Base-by-base conservation (phyloP, 2,797 vertebrate species). In the Coranthus polyacanthus region DNA sequence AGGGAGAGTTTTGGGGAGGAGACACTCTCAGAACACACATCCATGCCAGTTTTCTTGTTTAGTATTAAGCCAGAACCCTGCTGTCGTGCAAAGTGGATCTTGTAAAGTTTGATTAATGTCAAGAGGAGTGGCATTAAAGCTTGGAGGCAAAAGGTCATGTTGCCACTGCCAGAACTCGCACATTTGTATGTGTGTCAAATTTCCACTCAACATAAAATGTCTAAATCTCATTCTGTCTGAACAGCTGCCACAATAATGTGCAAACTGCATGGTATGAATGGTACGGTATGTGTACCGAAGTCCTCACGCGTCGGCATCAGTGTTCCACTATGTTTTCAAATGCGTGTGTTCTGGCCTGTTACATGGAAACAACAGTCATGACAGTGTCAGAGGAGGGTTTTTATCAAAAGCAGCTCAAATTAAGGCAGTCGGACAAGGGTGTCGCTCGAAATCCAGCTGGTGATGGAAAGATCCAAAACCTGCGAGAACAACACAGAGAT, bases 401-500 rank as follows among this genome's bases (percentile, higher is more conserved):
- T 85, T 66, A 86, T 86, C 81, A 86, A 81, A 80, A 71, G 75
- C 62, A 63, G 69, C 63, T 75, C 76, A 82, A 53, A 75, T 22
- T 46, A 54, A 78, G 63, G 38, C 51, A 75, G 55, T 44, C 17
- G 16, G 59, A 71, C 44, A 57, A 67, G 65, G 64, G 61, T 68
- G 69, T 79, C 77, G 74, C 76, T 74, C 57, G 37, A 86, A 88
- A 65, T 81, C 77, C 73, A 70, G 76, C 45, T 82, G 86, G 72
- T 85, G 79, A 88, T 81, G 67, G 85, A 88, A 86, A n/a, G 60
- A 43, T 80, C 70, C 57, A 81, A 81, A 84, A 69, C 38, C 67
- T 32, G 54, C 8, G 53, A 75, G 78, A 82, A 83, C 83, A 88
- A 88, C 87, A 88, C 70, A 79, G 74, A 63, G 72, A 86, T 85